Evolutionary conservation across 2,888 invertebrate genomes (phyloP), one percentile per base, ranked within the genome.

Genomic region (Eurois occulta): DNA sequence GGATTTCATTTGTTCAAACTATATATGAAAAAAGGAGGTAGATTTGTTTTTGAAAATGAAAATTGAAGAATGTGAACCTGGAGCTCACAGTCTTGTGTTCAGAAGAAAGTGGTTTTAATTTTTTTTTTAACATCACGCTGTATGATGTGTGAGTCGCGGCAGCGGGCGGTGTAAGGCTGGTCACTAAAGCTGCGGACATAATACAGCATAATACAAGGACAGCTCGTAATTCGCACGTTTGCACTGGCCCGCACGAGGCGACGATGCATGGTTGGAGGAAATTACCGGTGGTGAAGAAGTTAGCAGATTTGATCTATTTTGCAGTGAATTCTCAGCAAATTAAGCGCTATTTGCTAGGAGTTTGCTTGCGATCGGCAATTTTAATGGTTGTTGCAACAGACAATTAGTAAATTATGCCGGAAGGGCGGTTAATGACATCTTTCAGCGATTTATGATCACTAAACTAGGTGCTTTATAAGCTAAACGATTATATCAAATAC

Each of bases 211-310:
- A 87, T 90, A 92, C 91, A 93, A 90, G 89, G 88, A 91, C 88
- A 88, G 75, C 76, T 90, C 87, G 86, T 93, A 92, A 93, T 94
- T 95, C 94, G 91, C 93, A 93, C 92, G 93, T 95, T 94, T 81
- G 88, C 87, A 79, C 79, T 77, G 67, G 85, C 72, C 89, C 90
- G 83, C 90, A 89, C 87, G 87, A 86, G 87, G 73, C 69, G 90
- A 73, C 18, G 2, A 28, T 68, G 88, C 76, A 89, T 82, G 83
- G 87, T n/a, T 69, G 55, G 24, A 41, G n/a, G 89, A 85, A 92
- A 93, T 90, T 93, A 81, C 82, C n/a, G 2, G 13, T 7, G 3
- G 18, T 38, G 8, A 16, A 10, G n/a, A 28, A 41, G n/a, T 41
- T 38, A 11, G 1, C 1, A 32, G 24, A 38, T 24, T 38, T 64